These are phyloP conservation scores for Augochlorella aurata DNA, from an alignment of 2,888 invertebrate species.

Conservation along the genomic window DNA sequence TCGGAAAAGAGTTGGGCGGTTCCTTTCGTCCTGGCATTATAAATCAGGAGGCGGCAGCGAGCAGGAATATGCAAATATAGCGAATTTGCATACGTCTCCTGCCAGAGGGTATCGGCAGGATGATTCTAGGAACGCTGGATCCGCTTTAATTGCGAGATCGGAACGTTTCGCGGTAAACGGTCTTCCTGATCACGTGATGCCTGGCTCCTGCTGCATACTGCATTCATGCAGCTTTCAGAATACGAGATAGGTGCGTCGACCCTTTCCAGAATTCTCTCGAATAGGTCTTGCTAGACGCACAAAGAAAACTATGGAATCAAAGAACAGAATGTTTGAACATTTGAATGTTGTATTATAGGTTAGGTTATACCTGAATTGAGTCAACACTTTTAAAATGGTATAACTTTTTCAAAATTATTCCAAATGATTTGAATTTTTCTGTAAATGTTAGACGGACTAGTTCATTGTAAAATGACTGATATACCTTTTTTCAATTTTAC, in stretches of 20 bases:
- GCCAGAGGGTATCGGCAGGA: neutral
- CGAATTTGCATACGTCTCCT: neutral
- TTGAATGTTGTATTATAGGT: too few relatives aligned
- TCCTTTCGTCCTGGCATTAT: neutral
- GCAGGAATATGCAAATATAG: neutral
- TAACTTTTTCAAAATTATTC: too few relatives aligned
- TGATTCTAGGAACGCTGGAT: constrained; percentile 31
- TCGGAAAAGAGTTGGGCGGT: neutral
- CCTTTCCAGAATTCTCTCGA: neutral
- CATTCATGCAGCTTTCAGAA: neutral
- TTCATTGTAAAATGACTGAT: too few relatives aligned
- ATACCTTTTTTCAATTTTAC: too few relatives aligned
- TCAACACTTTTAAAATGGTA: too few relatives aligned
- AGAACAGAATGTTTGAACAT: too few relatives aligned
- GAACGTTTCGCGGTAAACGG: neutral
- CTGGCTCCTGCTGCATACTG: neutral
- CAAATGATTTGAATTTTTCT: too few relatives aligned
- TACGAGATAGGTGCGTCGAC: neutral
- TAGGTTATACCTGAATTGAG: too few relatives aligned
- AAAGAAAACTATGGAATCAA: too few relatives aligned
- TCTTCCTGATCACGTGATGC: neutral
- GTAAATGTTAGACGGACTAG: too few relatives aligned
- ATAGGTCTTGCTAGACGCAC: neutral
- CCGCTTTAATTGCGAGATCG: constrained; percentile 30
- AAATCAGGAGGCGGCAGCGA: neutral